A percentile compares a stretch with the other conserved stretches of the same genome.
These are phyloP conservation scores for Podabrus alpinus DNA, from an alignment of 2,888 invertebrate genomes.

Conservation along the genomic window DNA sequence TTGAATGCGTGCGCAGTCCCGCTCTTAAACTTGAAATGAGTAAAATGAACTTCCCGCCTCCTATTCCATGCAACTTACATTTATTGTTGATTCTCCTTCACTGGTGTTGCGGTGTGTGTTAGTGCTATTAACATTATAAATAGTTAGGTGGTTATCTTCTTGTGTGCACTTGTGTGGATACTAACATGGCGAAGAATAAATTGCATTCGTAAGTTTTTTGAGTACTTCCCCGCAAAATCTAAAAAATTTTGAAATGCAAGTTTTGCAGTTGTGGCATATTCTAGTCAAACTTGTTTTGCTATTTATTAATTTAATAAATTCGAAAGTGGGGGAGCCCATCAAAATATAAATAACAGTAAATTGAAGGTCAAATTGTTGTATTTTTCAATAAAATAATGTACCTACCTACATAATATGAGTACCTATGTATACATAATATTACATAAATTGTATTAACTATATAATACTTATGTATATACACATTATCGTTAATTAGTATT, in stretches of 20 bases:
- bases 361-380: not conserved
- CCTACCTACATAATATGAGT: not conserved
- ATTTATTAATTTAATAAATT: conserved; percentile 1
- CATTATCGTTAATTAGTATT: not conserved
- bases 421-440: not conserved
- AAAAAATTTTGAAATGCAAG: not conserved
- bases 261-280: not conserved
- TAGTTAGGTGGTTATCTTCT: conserved; percentile 1
- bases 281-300: not conserved
- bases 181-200: conserved; percentile 40
- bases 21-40: conserved; percentile 23
- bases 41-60: conserved; percentile 24
- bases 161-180: conserved; percentile 22
- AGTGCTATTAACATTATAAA: conserved; percentile 7
- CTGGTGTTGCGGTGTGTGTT: conserved; percentile 25
- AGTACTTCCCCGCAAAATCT: not conserved
- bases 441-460: not conserved
- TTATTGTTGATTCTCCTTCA: conserved; percentile 23
- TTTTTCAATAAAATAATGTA: not conserved
- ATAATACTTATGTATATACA: not conserved
- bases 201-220: conserved; percentile 40
- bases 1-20: conserved; percentile 27
- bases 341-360: not conserved
- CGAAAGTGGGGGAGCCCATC: not conserved
- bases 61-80: conserved; percentile 23